phyloP scores from a whole-genome alignment of 2,113 vertebrate species.

The Hyperopisus bebe region DNA sequence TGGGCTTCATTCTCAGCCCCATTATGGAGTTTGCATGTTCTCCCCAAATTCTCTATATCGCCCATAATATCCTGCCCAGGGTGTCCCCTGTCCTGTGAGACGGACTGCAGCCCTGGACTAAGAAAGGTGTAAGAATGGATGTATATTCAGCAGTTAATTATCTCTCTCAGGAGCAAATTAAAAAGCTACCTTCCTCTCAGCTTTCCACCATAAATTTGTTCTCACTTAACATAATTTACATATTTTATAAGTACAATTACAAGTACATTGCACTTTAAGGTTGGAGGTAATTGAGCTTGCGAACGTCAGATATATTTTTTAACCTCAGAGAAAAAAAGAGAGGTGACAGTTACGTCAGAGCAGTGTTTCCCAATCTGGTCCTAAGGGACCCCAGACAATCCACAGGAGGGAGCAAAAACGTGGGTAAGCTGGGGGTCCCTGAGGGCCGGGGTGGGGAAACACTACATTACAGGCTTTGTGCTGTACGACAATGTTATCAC shows the following conservation, averaged over 20 bases:
- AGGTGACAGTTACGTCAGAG: conserved; percentile 31
- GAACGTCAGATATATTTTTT: conserved; percentile 4
- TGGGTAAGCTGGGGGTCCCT: neutral
- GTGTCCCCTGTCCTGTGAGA: neutral
- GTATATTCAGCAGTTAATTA: neutral
- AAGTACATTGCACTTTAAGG: neutral
- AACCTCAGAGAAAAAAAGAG: conserved; percentile 15
- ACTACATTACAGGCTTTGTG: conserved; percentile 5
- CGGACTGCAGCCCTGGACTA: neutral
- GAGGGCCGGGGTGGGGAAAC: neutral
- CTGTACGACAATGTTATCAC: conserved; percentile 42
- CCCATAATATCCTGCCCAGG: neutral
- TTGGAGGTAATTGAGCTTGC: neutral
- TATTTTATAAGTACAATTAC: neutral
- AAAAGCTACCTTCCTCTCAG: neutral
- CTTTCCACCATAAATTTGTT: neutral
- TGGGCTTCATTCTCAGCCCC: neutral
- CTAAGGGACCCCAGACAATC: neutral
- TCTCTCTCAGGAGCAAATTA: neutral
- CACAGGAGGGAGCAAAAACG: neutral
- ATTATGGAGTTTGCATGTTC: neutral
- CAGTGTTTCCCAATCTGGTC: neutral
- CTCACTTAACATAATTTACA: neutral
- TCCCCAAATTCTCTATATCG: neutral
- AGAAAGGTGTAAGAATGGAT: neutral